Evolutionary conservation across 92 coral and sea anemone genomes (phyloP).

Genomic region (Bergia puertoricense): DNA sequence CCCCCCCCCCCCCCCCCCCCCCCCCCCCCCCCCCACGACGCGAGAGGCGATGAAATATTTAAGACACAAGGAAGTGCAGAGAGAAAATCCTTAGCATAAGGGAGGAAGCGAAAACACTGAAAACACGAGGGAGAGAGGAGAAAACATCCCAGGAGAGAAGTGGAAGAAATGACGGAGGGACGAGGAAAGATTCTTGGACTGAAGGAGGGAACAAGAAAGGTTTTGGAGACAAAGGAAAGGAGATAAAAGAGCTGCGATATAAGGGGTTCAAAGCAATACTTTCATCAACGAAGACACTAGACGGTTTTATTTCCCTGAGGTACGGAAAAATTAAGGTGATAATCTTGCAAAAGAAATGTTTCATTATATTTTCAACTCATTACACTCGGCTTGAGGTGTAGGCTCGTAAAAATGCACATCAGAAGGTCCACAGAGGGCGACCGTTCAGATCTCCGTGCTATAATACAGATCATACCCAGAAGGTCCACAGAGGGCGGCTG

Average conservation of each 20-base stretch:
- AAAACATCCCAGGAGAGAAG: too few relatives aligned
- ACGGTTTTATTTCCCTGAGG: slow-evolving; percentile 1
- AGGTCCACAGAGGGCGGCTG: background rate
- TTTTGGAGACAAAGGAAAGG: background rate
- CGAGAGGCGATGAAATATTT: too few relatives aligned
- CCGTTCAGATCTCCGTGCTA: slow-evolving; percentile 23
- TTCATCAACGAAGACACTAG: background rate
- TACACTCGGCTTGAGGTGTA: background rate
- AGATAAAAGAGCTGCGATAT: background rate
- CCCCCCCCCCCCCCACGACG: too few relatives aligned
- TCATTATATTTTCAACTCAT: background rate
- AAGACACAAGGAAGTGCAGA: too few relatives aligned
- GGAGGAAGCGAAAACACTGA: too few relatives aligned
- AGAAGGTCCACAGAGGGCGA: background rate
- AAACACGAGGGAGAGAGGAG: too few relatives aligned
- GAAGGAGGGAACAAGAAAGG: too few relatives aligned
- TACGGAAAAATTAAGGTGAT: background rate
- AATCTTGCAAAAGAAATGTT: background rate
- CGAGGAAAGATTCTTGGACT: too few relatives aligned
- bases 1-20: too few relatives aligned
- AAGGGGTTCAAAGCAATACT: background rate
- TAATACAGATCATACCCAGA: background rate
- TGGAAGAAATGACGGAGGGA: too few relatives aligned
- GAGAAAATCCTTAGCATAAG: too few relatives aligned
- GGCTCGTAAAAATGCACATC: background rate